A percentile compares a stretch with the other conserved stretches of the same genome.
phyloP scores from a whole-genome alignment of 2,113 vertebrate species.

The Numenius arquata region DNA sequence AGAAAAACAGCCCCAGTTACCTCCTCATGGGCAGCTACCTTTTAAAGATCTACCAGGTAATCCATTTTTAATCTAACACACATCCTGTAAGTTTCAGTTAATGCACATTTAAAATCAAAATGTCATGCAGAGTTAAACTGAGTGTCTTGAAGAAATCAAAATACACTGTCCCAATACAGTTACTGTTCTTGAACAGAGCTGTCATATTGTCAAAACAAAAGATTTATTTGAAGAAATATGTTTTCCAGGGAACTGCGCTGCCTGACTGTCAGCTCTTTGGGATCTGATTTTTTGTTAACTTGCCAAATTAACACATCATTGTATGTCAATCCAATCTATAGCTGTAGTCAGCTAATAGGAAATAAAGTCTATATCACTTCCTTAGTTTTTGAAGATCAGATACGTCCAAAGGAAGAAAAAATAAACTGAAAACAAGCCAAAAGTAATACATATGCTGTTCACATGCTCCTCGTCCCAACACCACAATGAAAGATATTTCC shows the following conservation, averaged over 20 bases:
- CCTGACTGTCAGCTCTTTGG: neutral
- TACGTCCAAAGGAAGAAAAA: neutral
- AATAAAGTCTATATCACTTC: neutral
- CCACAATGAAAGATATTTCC: neutral
- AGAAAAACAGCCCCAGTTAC: neutral
- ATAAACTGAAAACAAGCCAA: neutral
- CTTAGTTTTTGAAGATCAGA: neutral
- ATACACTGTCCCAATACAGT: neutral
- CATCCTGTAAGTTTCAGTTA: neutral
- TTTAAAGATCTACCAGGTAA: neutral
- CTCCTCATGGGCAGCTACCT: neutral
- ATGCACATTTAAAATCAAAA: neutral
- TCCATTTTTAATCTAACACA: neutral
- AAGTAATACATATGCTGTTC: neutral
- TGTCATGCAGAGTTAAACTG: neutral
- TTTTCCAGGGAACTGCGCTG: neutral
- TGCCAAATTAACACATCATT: neutral
- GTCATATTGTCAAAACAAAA: conserved; percentile 27
- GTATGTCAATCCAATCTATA: neutral
- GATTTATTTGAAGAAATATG: conserved; percentile 5
- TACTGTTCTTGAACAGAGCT: neutral
- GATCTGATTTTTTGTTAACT: neutral
- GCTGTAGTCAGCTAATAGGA: neutral
- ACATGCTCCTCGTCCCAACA: neutral
- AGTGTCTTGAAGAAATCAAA: conserved; percentile 2